Evolutionary conservation across 2,113 vertebrate genomes (phyloP).

Genomic region (Petrocephalus zakoni): DNA sequence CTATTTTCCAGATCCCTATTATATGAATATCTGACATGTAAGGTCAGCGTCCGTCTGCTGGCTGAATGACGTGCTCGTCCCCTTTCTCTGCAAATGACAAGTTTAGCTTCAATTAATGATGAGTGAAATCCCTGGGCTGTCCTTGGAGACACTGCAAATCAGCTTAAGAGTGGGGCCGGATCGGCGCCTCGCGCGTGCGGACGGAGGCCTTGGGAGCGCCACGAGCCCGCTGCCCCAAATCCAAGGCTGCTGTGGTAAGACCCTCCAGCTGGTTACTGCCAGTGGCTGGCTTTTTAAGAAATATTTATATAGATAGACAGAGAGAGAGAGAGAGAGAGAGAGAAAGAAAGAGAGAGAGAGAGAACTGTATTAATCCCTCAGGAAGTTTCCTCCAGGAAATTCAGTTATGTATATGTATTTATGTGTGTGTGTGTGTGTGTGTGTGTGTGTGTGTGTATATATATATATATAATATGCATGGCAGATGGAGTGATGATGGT

Average conservation of each 20-base stretch:
- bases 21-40: constrained; percentile 19
- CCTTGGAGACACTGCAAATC: constrained; percentile 10
- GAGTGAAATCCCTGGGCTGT: neutral
- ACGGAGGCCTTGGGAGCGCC: neutral
- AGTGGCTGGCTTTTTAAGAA: too few relatives aligned
- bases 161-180: neutral
- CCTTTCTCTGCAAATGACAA: constrained; percentile 13
- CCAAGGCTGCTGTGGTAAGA: neutral
- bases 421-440: too few relatives aligned
- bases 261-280: too few relatives aligned
- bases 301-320: too few relatives aligned
- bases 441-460: too few relatives aligned
- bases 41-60: constrained; percentile 2
- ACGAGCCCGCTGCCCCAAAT: neutral
- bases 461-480: too few relatives aligned
- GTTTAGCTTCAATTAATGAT: constrained; percentile 18
- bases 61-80: neutral
- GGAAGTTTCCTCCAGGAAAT: too few relatives aligned
- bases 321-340: too few relatives aligned
- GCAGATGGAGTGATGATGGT: too few relatives aligned
- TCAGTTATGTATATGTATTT: too few relatives aligned
- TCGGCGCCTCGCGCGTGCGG: neutral
- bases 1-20: neutral
- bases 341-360: too few relatives aligned
- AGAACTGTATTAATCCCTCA: too few relatives aligned